A percentile compares a stretch with the other conserved stretches of the same genome.
Evolutionary conservation across 2,797 vertebrate species (phyloP).

Genomic region (Tauraco hartlaubi): DNA sequence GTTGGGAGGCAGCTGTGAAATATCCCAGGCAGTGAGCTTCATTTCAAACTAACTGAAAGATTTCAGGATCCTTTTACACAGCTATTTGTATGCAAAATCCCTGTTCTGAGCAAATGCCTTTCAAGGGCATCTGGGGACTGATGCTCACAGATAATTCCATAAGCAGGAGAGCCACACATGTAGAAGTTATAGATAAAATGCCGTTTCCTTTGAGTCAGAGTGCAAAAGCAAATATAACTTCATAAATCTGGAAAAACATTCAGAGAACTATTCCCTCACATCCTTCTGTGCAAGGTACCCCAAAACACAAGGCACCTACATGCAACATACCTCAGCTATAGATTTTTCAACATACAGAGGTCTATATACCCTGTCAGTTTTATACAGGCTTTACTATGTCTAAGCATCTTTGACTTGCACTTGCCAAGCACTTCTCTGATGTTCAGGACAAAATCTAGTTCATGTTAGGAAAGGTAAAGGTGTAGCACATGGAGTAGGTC

Average conservation of each 20-base stretch:
- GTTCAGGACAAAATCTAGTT: neutral
- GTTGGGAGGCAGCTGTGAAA: neutral
- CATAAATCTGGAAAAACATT: neutral
- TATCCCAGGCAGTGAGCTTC: neutral
- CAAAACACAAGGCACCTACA: neutral
- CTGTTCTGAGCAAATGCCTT: neutral
- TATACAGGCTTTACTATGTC: neutral
- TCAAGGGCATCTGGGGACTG: neutral
- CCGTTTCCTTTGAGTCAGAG: neutral
- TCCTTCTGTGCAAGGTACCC: neutral
- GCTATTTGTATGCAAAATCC: neutral
- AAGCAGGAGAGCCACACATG: fast-evolving
- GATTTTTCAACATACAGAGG: neutral
- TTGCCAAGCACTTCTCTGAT: neutral
- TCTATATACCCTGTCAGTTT: neutral
- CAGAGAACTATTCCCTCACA: neutral
- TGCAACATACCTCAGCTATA: neutral
- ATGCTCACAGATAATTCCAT: neutral
- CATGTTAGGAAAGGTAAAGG: neutral
- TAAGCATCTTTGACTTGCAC: neutral
- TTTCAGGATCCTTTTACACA: neutral
- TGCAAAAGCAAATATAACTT: neutral
- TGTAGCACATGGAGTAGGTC: neutral
- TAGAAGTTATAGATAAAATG: neutral
- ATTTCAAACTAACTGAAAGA: neutral